Conservation (phyloP, 2,797 vertebrate species). For the Falco naumanni region DNA sequence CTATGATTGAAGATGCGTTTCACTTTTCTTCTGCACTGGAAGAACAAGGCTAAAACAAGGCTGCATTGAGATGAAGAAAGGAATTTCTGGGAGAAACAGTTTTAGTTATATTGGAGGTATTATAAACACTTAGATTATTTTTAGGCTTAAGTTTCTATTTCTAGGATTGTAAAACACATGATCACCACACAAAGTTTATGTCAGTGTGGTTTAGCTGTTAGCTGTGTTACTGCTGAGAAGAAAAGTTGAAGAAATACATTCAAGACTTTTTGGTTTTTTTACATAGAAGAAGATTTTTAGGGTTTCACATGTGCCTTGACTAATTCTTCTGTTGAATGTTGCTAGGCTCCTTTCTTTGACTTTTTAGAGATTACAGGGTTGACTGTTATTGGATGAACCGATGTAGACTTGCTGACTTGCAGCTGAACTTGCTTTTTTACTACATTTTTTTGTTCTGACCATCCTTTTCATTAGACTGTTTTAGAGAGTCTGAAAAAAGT, state of each 20-base stretch:
- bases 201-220: not conserved
- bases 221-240: not conserved
- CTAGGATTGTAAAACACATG: not conserved
- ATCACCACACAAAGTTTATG: rapidly evolving
- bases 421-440: not conserved
- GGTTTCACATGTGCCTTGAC: not conserved
- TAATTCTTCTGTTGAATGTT: not conserved
- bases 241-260: not conserved
- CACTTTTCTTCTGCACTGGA: not conserved
- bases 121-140: not conserved
- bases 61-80: not conserved
- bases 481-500: not conserved
- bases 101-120: not conserved
- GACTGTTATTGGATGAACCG: not conserved
- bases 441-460: not conserved
- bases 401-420: not conserved
- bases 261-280: not conserved
- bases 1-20: not conserved
- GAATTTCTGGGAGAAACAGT: not conserved
- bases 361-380: not conserved
- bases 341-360: not conserved
- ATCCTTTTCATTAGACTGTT: not conserved
- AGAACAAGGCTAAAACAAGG: not conserved
- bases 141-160: not conserved
- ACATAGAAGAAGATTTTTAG: not conserved